Conservation (phyloP, 2,113 vertebrate genomes). For the Oreochromis spilurus region DNA sequence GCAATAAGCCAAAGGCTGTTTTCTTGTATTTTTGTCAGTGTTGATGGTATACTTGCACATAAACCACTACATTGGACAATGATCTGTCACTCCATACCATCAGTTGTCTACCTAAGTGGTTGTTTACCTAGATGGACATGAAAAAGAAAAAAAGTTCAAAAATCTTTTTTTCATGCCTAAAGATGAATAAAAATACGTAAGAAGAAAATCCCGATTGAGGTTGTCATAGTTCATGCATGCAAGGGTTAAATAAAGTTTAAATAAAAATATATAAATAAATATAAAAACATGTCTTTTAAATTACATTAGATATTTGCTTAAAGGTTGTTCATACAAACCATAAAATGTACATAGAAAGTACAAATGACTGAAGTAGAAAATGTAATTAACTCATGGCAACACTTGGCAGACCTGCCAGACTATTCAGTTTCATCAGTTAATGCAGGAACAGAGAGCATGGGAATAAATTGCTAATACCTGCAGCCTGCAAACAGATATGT, state of each 20-base stretch:
- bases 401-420: neutral
- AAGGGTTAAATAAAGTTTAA: neutral
- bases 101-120: too few species aligned
- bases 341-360: neutral
- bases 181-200: too few species aligned
- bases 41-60: too few species aligned
- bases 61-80: too few species aligned
- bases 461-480: neutral
- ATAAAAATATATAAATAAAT: neutral
- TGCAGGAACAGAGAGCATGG: neutral
- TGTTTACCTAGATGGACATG: rapidly evolving
- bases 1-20: neutral
- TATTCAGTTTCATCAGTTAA: neutral
- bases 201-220: too few species aligned
- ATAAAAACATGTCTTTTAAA: rapidly evolving
- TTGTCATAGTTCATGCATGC: too few species aligned
- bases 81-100: rapidly evolving
- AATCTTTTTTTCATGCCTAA: rapidly evolving
- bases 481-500: neutral
- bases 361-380: rapidly evolving
- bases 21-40: too few species aligned
- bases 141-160: too few species aligned
- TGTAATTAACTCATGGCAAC: neutral
- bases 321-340: neutral
- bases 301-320: neutral